Evolutionary conservation across 92 coral and sea anemone species (phyloP).

Genomic region (Parazoanthus atlanticus): DNA sequence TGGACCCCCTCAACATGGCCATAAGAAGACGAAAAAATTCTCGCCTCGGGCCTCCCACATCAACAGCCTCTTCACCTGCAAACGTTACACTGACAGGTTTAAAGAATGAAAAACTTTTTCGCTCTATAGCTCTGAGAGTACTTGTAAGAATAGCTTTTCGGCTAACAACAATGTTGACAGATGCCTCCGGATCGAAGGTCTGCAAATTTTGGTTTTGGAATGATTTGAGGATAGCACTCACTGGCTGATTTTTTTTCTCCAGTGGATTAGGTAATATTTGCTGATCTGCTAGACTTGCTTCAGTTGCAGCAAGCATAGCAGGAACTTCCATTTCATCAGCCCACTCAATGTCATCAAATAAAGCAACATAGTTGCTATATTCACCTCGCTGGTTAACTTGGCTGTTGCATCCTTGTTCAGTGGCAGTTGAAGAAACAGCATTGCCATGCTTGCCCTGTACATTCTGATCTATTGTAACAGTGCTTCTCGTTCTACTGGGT

Average conservation of each 20-base stretch:
- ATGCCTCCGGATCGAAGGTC: constrained; percentile 20
- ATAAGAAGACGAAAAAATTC: constrained; percentile 64
- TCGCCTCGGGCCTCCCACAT: constrained; percentile 69
- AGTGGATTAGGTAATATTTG: background rate
- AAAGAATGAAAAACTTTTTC: constrained; percentile 57
- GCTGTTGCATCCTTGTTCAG: constrained; percentile 8
- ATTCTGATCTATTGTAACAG: constrained; percentile 20
- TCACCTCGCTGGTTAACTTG: constrained; percentile 18
- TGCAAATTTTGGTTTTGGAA: constrained; percentile 43
- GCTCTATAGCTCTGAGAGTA: constrained; percentile 54
- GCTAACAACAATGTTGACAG: constrained; percentile 51
- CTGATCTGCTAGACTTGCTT: constrained; percentile 41
- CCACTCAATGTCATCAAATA: constrained; percentile 17
- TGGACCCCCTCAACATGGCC: constrained; percentile 46
- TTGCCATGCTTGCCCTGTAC: constrained; percentile 22
- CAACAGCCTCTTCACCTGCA: constrained; percentile 71
- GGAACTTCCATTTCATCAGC: constrained; percentile 24
- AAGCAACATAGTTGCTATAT: constrained; percentile 16
- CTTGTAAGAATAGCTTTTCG: constrained; percentile 47
- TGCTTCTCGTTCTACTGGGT: constrained; percentile 12
- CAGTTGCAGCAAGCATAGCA: constrained; percentile 48
- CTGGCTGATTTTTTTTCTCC: too few relatives aligned
- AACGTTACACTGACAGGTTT: constrained; percentile 50
- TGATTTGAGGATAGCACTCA: constrained; percentile 29
- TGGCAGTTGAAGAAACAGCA: constrained; percentile 3